These are phyloP conservation scores for Belgica antarctica DNA, from an alignment of 2,888 invertebrate species.

Conservation along the genomic window DNA sequence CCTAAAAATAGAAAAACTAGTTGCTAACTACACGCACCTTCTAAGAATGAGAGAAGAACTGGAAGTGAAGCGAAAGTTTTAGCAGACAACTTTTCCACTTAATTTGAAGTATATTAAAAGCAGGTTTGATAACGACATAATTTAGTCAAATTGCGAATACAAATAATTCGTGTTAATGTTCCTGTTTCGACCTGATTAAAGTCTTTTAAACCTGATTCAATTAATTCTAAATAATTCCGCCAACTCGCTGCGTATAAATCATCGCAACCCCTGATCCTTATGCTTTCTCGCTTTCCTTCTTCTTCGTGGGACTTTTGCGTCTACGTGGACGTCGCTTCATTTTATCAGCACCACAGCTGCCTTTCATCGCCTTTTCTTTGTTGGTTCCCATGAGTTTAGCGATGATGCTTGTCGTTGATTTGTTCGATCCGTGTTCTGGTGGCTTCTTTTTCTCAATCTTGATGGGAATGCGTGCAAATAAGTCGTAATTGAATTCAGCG, in stretches of 20 bases:
- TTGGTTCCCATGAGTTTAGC: constrained; percentile 39
- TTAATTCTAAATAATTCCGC: too few relatives aligned
- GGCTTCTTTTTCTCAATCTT: constrained; percentile 49
- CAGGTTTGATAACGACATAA: too few relatives aligned
- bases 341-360: constrained; percentile 8
- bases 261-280: too few relatives aligned
- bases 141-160: too few relatives aligned
- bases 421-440: constrained; percentile 29
- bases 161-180: too few relatives aligned
- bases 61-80: too few relatives aligned
- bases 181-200: too few relatives aligned
- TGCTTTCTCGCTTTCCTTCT: constrained; percentile 20
- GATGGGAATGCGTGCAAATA: constrained; percentile 52
- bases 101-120: too few relatives aligned
- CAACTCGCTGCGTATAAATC: too few relatives aligned
- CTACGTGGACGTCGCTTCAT: background rate
- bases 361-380: constrained; percentile 16
- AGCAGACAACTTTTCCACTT: too few relatives aligned
- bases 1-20: background rate
- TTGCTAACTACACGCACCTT: background rate
- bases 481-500: constrained; percentile 54
- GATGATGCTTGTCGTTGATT: constrained; percentile 39
- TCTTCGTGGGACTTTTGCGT: constrained; percentile 28
- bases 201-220: too few relatives aligned
- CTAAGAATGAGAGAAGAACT: background rate